Evolutionary conservation across 2,888 invertebrate genomes (phyloP).

Genomic region (Dryobotodes eremita): DNA sequence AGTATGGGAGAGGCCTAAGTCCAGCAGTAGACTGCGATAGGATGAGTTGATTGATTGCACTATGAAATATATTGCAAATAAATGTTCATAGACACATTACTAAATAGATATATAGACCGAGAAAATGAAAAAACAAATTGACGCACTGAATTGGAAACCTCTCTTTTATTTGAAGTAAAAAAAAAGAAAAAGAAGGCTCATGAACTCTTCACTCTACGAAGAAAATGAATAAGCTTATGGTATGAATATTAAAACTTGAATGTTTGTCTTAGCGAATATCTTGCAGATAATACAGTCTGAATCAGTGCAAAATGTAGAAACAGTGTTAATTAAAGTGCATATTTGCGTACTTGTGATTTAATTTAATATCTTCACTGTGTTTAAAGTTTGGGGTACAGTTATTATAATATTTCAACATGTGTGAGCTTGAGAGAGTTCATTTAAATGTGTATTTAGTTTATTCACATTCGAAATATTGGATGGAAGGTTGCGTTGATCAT

Average conservation of each 20-base stretch:
- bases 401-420: constrained; percentile 29
- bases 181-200: not conserved
- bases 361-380: constrained; percentile 38
- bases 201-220: constrained; percentile 9
- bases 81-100: not conserved
- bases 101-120: not conserved
- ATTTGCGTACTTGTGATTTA: constrained; percentile 42
- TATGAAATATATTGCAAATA: too few species aligned
- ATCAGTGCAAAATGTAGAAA: constrained; percentile 23
- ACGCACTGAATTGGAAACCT: not conserved
- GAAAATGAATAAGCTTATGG: constrained; percentile 11
- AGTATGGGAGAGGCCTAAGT: too few species aligned
- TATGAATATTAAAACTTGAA: constrained; percentile 44
- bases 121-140: not conserved
- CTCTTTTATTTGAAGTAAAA: not conserved
- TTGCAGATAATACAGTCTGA: constrained; percentile 29
- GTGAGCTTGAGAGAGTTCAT: constrained; percentile 6
- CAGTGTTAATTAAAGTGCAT: constrained; percentile 59
- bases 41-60: too few species aligned
- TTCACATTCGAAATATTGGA: not conserved
- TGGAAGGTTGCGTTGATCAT: not conserved
- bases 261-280: constrained; percentile 40
- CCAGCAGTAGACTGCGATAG: too few species aligned
- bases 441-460: constrained; percentile 8
- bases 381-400: constrained; percentile 3